Evolutionary conservation across 2,888 invertebrate species (phyloP), one percentile per base, ranked within the genome.

Genomic region (Dascillus cervinus): DNA sequence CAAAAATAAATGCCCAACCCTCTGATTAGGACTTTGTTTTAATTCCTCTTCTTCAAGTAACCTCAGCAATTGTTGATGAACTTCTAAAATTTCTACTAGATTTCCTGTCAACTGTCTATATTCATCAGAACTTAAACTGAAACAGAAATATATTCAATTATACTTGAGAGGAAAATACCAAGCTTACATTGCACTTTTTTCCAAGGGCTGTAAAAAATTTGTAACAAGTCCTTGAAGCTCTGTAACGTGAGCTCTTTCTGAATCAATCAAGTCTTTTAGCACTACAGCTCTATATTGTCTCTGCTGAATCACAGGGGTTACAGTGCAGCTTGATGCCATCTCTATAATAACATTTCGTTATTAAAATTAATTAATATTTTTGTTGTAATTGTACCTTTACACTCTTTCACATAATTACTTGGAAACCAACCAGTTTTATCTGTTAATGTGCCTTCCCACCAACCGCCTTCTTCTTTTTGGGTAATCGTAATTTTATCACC

Each of bases 361-460:
- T 12, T 17, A 31, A 30, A 12, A 13, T 27, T 9, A 25, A 24
- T 2, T n/a, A 22, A 15, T 14, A 8, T 3, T 17, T 14, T 11
- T 11, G 6, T 11, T 13, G 11, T 2, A 24, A 11, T 20, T 9
- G n/a, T 34, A 71, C 77, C 72, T 73, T 85, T 87, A 60, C 79
- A 80, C 66, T 94, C 92, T 58, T 85, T 85, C 39, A 94, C 92
- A 73, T 95, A 96, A 69, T 96, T 96, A 58, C 90, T 89, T 40
- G 96, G 96, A 70, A 97, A 97, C 96, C 96, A 97, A 54, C 95
- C 96, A 42, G 96, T 96, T 61, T 87, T 88, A 49, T 89, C 94
- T 39, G 83, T 80, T 26, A 96, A 70, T 4, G 96, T 97, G 8
- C 97, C 97, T 70, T 98, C 98, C 97, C 97, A 98, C 97, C 97